Conservation (phyloP, 30 jellyfish, hydroid and myxozoan genomes). For the Aurelia sp. region DNA sequence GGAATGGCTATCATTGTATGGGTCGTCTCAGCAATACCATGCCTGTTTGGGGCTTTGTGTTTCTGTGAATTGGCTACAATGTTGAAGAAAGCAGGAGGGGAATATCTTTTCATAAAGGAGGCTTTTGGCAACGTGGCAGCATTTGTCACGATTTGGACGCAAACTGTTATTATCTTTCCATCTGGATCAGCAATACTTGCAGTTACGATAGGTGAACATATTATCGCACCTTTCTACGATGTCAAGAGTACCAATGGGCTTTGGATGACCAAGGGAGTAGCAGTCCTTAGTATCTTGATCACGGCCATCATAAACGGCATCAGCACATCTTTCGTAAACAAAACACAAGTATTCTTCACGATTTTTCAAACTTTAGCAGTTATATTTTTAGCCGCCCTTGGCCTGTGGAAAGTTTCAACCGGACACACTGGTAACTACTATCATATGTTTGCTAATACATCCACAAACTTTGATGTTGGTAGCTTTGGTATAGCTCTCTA, state of each 20-base stretch:
- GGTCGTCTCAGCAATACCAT: conserved; percentile 37
- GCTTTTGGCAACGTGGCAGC: conserved; percentile 61
- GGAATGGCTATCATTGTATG: conserved; percentile 62
- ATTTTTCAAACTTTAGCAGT: conserved; percentile 45
- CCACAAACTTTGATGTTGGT: conserved; percentile 11
- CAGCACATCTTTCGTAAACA: conserved; percentile 50
- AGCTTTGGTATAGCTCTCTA: conserved; percentile 42
- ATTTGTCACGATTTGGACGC: conserved; percentile 51
- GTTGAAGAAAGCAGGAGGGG: conserved; percentile 56
- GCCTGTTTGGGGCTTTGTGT: conserved; percentile 67
- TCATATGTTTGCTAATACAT: conserved; percentile 20
- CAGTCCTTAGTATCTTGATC: conserved; percentile 32
- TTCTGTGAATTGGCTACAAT: conserved; percentile 71
- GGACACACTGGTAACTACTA: conserved; percentile 48
- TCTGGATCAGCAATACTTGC: conserved; percentile 44
- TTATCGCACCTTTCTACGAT: conserved; percentile 41
- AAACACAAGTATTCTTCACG: conserved; percentile 38
- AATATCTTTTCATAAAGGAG: conserved; percentile 30
- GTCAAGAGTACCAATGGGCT: conserved; percentile 9
- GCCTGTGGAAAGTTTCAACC: conserved; percentile 58
- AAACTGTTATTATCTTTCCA: conserved; percentile 36
- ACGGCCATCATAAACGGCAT: conserved; percentile 31
- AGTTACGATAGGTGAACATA: conserved; percentile 41
- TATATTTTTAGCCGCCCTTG: conserved; percentile 33
- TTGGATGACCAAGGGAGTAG: conserved; percentile 38